Percentiles rank a stretch among this genome's conserved stretches.
Conservation (phyloP, 2,888 invertebrate genomes). For the Drosophila subquinaria region DNA sequence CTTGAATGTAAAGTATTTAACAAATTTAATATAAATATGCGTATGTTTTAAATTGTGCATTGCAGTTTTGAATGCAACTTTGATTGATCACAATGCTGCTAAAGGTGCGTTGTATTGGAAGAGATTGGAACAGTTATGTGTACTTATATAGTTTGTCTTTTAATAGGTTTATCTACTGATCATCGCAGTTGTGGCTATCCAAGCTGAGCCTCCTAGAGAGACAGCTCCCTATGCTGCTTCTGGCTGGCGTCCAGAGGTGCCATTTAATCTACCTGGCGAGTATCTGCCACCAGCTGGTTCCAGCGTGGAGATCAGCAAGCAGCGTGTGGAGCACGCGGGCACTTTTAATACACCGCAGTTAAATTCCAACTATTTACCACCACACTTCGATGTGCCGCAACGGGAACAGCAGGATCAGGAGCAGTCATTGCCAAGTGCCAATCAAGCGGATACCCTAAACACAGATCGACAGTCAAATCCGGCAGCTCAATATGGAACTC, state of each 20-base stretch:
- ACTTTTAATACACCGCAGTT: constrained; percentile 66
- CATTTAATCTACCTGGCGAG: constrained; percentile 83
- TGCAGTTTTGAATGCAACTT: constrained; percentile 61
- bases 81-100: constrained; percentile 52
- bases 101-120: constrained; percentile 44
- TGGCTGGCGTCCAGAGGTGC: constrained; percentile 85
- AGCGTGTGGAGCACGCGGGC: constrained; percentile 80
- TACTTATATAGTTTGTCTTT: not conserved
- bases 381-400: constrained; percentile 41
- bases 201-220: constrained; percentile 65
- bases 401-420: constrained; percentile 2
- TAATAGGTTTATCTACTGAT: constrained; percentile 32
- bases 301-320: constrained; percentile 76
- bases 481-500: constrained; percentile 69
- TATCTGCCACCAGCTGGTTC: constrained; percentile 59
- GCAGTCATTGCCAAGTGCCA: constrained; percentile 38
- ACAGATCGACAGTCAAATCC: constrained; percentile 33
- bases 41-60: constrained; percentile 23
- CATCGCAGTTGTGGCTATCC: constrained; percentile 13
- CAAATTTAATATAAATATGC: constrained; percentile 75
- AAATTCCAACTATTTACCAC: constrained; percentile 68
- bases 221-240: constrained; percentile 83
- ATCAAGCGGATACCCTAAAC: not conserved
- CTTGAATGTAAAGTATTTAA: constrained; percentile 35
- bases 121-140: not conserved